phyloP scores from a whole-genome alignment of 1,140 invertebrate genomes.

The Leptinotarsa defecta region DNA sequence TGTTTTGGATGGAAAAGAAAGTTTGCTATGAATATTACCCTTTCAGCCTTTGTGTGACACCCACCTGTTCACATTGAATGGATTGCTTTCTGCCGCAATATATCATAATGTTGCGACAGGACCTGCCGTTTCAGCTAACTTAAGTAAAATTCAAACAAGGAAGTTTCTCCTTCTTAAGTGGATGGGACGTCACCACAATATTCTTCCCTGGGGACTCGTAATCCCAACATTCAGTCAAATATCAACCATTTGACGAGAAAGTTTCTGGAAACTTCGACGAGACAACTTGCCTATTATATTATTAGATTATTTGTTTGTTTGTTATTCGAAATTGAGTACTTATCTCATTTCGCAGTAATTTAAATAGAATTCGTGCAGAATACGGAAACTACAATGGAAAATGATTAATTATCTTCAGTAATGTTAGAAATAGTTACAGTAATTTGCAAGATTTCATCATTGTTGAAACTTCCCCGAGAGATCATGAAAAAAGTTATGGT shows the following conservation, averaged over 20 bases:
- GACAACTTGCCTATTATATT: background rate
- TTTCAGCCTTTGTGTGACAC: no score
- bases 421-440: no score
- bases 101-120: background rate
- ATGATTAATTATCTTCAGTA: background rate
- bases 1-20: no score
- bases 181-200: background rate
- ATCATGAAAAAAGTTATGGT: no score
- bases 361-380: background rate
- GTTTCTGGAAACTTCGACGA: background rate
- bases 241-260: background rate
- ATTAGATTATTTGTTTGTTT: background rate
- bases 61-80: no score
- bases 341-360: background rate
- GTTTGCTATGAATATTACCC: no score
- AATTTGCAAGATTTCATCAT: no score
- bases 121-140: background rate
- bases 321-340: slow-evolving; percentile 8
- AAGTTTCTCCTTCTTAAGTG: background rate
- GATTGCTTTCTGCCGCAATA: no score
- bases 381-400: background rate
- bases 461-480: no score
- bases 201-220: background rate
- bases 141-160: slow-evolving; percentile 1
- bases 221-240: background rate